These are phyloP conservation scores for Diorhabda elongata DNA, from an alignment of 1,140 invertebrate species.

Conservation along the genomic window DNA sequence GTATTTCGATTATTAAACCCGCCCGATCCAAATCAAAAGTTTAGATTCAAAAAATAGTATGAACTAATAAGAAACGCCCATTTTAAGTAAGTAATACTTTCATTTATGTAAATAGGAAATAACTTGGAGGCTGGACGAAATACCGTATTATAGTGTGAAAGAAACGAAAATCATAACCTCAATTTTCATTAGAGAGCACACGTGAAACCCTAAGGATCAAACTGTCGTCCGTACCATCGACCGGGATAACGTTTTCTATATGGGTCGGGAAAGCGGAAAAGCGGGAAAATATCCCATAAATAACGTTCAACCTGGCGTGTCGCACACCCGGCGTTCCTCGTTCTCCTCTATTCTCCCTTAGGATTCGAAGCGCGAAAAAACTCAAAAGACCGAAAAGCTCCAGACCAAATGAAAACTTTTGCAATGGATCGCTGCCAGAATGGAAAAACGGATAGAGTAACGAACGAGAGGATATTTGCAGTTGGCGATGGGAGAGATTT, in stretches of 20 bases:
- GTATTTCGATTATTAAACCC: no score
- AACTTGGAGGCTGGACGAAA: no score
- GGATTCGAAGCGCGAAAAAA: constrained; percentile 33
- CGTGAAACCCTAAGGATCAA: constrained; percentile 39
- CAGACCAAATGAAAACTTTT: constrained; percentile 29
- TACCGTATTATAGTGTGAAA: not conserved
- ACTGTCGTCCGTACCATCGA: constrained; percentile 35
- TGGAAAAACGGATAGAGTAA: constrained; percentile 1
- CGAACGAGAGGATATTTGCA: constrained; percentile 1
- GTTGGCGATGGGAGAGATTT: not conserved
- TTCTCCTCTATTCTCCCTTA: constrained; percentile 25
- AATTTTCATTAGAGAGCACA: constrained; percentile 18
- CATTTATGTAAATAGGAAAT: no score
- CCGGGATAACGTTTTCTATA: constrained; percentile 44
- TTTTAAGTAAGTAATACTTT: no score
- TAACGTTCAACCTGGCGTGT: constrained; percentile 45
- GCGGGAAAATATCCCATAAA: constrained; percentile 44
- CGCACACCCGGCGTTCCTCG: constrained; percentile 23
- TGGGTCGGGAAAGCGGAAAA: constrained; percentile 22
- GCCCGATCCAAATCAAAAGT: no score
- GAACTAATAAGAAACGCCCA: no score
- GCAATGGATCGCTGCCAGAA: constrained; percentile 14
- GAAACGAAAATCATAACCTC: not conserved
- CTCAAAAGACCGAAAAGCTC: constrained; percentile 24
- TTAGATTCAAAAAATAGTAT: no score